Base-by-base conservation (phyloP, 2,888 invertebrate species). In the Cosmia trapezina region DNA sequence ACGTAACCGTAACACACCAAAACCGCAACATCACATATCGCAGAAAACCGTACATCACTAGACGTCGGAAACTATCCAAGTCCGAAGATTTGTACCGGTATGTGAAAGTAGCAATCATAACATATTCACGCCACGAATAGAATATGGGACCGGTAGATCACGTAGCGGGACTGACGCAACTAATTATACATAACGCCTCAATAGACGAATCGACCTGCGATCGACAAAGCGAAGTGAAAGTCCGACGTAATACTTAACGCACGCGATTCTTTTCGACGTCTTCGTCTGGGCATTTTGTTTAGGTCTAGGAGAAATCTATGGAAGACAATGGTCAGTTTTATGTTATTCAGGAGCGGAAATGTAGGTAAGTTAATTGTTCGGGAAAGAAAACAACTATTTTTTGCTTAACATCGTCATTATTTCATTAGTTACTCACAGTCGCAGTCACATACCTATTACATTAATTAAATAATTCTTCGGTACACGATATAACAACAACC, bases 111-210 rank as follows among this genome's bases (percentile, higher is more conserved):
- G 90, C 88, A 64, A 81, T 86, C 86, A 90, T 94, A 92, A 93
- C 89, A 89, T 92, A 95, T 95, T 95, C 96, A 78, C 88, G 87
- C 89, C 95, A 94, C 95, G 93, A 91, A 37, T 89, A 91, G 83
- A 85, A 89, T 87, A 87, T 89, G 86, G 89, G 89, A 89, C 91
- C 91, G 91, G 93, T 94, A 93, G 87, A 91, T 90, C 92, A 91
- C 90, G 89, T 93, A 94, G 92, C 92, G 92, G 91, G 91, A 90
- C 83, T 95, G 95, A 96, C 93, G 96, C 93, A 95, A 96, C 93
- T 93, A 93, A 95, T 95, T 94, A 94, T 93, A 92, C 92, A 92
- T 89, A 91, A 92, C 92, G 89, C 89, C 88, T 91, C 91, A 91
- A 91, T 92, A 90, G 91, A 88, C 85, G 84, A 88, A 92, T 90